Base-by-base conservation (phyloP, 2,888 invertebrate species). In the Gari tellinella region DNA sequence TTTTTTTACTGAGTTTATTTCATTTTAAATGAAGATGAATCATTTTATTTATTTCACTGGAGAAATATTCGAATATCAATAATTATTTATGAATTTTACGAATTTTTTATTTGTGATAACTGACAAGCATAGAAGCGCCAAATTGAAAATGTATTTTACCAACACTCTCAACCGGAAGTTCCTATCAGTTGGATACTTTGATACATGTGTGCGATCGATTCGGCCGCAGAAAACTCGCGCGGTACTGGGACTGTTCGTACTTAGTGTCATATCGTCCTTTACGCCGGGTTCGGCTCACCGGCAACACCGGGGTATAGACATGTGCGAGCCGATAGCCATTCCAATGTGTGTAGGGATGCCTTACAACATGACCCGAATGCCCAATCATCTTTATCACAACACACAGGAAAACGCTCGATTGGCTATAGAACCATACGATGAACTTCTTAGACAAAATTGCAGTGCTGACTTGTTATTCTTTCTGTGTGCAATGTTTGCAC, bases 321-420 rank as follows among this genome's bases (percentile, higher is more conserved):
- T 83, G 55, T 90, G 90, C 72, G 89, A 90, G 66, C 85, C 86
- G 1, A 87, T 90, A 15, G 77, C 82, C 26, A 88, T 90, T 14
- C 87, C 89, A 0, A 72, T 88, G 80, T 90, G 90, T 49, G 78
- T 82, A 17, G 69, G 81, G 19, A 89, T 90, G 90, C 88, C 88
- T 8, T 90, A 89, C 73, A 90, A 90, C 73, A 83, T 89, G 86
- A 90, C 90, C 0, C 74, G 85, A 52, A 90, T 90, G 89, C 90
- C 90, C 5, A 90, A 90, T 65, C 80, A 88, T 38, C 66, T 89
- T 23, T 84, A 87, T 55, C 90, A 90, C 65, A 88, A 85, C 69
- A 87, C 88, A 0, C 90, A 90, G 64, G 84, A 86, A 72, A 89
- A 89, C 74, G 89, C 89, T 25, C 72, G 79, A 7, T 80, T 89